phyloP scores from a whole-genome alignment of 2,797 vertebrate species.

The Hapalemur alaotrensis region DNA sequence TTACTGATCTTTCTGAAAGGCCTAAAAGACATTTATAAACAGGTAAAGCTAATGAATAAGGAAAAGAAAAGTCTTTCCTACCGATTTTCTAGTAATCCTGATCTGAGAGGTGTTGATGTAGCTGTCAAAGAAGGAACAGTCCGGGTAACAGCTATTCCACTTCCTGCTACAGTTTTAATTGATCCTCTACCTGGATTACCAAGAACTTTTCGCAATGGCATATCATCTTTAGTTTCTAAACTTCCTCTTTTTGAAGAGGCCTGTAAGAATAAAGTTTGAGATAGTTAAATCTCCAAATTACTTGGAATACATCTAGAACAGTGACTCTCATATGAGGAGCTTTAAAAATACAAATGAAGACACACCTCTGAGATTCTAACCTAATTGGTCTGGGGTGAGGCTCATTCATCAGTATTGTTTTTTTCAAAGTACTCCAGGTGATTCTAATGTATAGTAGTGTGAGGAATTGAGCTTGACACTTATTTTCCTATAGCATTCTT shows the following conservation, averaged over 20 bases:
- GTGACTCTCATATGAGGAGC: not conserved
- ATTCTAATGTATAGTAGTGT: not conserved
- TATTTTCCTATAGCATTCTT: not conserved
- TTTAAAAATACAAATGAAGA: conserved; percentile 29
- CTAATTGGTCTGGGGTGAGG: not conserved
- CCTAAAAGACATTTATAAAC: conserved; percentile 44
- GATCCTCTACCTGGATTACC: conserved; percentile 89
- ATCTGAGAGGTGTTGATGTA: conserved; percentile 89
- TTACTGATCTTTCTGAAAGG: not conserved
- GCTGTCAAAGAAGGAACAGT: conserved; percentile 77
- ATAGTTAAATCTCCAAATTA: conserved; percentile 39
- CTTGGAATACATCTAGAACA: conserved; percentile 29
- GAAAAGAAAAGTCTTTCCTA: conserved; percentile 73
- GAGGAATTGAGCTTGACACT: not conserved
- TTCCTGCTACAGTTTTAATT: conserved; percentile 80
- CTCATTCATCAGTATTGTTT: not conserved
- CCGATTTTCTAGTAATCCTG: conserved; percentile 94
- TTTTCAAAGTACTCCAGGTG: not conserved
- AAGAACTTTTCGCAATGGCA: conserved; percentile 90
- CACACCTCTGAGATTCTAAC: not conserved
- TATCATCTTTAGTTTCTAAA: conserved; percentile 92
- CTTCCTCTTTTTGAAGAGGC: conserved; percentile 88
- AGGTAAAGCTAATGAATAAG: conserved; percentile 7
- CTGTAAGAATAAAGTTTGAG: conserved; percentile 83
- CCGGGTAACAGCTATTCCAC: conserved; percentile 77